These are phyloP conservation scores for Archilochus colubris DNA, from an alignment of 2,113 vertebrate genomes.

Conservation along the genomic window DNA sequence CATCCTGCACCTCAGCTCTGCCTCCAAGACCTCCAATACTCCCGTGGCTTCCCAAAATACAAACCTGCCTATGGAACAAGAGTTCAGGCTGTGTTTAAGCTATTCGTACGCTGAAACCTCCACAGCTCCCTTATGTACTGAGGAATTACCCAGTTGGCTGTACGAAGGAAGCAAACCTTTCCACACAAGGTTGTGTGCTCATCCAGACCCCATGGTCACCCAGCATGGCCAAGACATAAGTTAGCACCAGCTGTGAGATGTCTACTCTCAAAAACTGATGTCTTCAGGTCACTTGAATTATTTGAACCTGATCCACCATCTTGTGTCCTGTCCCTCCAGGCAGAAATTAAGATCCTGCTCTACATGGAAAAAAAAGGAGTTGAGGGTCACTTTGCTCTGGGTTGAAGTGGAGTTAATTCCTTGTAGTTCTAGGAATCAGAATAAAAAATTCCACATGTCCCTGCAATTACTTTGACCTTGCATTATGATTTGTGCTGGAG, in stretches of 20 bases:
- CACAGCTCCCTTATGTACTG: fast-evolving
- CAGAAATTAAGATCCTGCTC: neutral
- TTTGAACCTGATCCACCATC: neutral
- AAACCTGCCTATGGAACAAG: neutral
- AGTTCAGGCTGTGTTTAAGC: neutral
- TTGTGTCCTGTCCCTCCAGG: fast-evolving
- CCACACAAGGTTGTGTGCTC: neutral
- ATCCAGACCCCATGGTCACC: fast-evolving
- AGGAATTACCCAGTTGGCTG: neutral
- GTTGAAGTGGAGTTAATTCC: slow-evolving; percentile 4
- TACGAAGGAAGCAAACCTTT: neutral
- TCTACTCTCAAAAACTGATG: neutral
- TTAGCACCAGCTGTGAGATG: neutral
- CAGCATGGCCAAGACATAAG: fast-evolving
- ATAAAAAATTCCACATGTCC: neutral
- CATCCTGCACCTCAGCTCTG: neutral
- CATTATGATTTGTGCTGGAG: slow-evolving; percentile 20
- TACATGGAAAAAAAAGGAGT: neutral
- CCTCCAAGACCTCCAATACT: neutral
- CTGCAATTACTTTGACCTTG: slow-evolving; percentile 29
- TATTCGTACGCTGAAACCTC: neutral
- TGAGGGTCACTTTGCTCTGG: neutral
- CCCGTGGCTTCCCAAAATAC: neutral
- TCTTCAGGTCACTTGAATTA: neutral
- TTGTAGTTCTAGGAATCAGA: slow-evolving; percentile 6